phyloP scores from a whole-genome alignment of 30 jellyfish, hydroid and myxozoan genomes.

The Hydractinia echinata region DNA sequence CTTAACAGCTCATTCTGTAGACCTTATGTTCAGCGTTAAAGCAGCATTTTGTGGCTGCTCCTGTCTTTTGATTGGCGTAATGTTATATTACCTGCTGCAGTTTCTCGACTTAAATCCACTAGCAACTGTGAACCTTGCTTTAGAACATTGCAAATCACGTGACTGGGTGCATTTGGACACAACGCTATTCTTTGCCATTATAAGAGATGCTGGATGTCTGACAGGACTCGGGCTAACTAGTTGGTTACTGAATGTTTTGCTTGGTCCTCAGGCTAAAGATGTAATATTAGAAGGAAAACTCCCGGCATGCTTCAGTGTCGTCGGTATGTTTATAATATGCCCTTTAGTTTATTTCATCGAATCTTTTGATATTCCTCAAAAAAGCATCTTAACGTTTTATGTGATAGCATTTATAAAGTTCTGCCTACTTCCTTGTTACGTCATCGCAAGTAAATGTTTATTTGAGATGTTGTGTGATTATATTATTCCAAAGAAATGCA shows the following conservation, averaged over 20 bases:
- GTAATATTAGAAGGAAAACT: background rate
- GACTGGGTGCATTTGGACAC: slow-evolving; percentile 76
- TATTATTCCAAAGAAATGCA: slow-evolving; percentile 17
- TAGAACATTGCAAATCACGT: slow-evolving; percentile 32
- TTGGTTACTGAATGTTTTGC: background rate
- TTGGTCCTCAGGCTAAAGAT: slow-evolving; percentile 2
- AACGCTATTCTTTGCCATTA: slow-evolving; percentile 53
- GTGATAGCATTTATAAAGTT: slow-evolving; percentile 11
- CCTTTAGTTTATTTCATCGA: slow-evolving; percentile 6
- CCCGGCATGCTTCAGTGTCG: background rate
- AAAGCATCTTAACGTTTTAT: background rate
- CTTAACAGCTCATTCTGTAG: background rate
- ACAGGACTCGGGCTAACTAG: slow-evolving; percentile 58
- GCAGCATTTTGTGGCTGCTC: slow-evolving; percentile 9
- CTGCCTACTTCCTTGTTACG: slow-evolving; percentile 18
- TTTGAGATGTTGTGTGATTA: slow-evolving; percentile 7
- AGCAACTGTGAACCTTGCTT: slow-evolving; percentile 50
- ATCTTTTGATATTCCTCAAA: slow-evolving; percentile 8
- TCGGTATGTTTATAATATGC: slow-evolving; percentile 12
- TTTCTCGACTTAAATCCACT: slow-evolving; percentile 44
- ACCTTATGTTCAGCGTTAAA: background rate
- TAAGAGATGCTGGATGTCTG: slow-evolving; percentile 61
- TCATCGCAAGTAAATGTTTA: slow-evolving; percentile 2
- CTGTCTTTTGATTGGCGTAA: slow-evolving; percentile 28
- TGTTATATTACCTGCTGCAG: slow-evolving; percentile 16